Conservation (phyloP, 92 coral and sea anemone species). For the Palythoa heliodiscus region DNA sequence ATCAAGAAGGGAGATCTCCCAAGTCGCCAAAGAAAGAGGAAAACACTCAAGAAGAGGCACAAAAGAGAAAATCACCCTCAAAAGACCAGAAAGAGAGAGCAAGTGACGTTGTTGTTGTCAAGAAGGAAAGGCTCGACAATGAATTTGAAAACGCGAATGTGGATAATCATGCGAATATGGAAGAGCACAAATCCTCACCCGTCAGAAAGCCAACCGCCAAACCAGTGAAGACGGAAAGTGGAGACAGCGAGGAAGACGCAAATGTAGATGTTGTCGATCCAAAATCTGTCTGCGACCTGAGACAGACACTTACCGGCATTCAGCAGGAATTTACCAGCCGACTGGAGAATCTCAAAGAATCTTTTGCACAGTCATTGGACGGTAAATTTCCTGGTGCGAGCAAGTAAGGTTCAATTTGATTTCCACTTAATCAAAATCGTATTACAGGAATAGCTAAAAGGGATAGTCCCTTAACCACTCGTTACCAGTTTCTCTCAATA, state of each 20-base stretch:
- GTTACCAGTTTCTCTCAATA: constrained; percentile 5
- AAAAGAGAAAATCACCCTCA: constrained; percentile 41
- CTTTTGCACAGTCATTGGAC: constrained; percentile 81
- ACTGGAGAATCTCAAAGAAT: constrained; percentile 79
- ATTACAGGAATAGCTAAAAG: background rate
- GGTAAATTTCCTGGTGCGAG: constrained; percentile 55
- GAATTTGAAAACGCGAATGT: constrained; percentile 16
- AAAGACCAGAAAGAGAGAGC: constrained; percentile 24
- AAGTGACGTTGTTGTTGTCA: constrained; percentile 35
- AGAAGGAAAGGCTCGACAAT: constrained; percentile 58
- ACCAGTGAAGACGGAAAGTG: constrained; percentile 20
- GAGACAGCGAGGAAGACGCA: constrained; percentile 36
- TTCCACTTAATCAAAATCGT: background rate
- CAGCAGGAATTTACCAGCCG: constrained; percentile 92
- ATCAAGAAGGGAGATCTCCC: constrained; percentile 38
- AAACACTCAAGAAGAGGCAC: constrained; percentile 13
- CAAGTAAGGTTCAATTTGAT: constrained; percentile 30
- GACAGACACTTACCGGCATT: constrained; percentile 88
- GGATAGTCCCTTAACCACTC: background rate
- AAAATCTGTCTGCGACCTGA: constrained; percentile 60
- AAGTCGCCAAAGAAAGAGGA: constrained; percentile 53
- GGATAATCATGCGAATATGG: constrained; percentile 17
- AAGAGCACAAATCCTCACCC: background rate
- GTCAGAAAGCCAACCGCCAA: constrained; percentile 13
- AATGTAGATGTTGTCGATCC: constrained; percentile 62